Evolutionary conservation across 1,140 invertebrate genomes (phyloP), one percentile per base, ranked within the genome.

Genomic region (Camponotus vicinus): DNA sequence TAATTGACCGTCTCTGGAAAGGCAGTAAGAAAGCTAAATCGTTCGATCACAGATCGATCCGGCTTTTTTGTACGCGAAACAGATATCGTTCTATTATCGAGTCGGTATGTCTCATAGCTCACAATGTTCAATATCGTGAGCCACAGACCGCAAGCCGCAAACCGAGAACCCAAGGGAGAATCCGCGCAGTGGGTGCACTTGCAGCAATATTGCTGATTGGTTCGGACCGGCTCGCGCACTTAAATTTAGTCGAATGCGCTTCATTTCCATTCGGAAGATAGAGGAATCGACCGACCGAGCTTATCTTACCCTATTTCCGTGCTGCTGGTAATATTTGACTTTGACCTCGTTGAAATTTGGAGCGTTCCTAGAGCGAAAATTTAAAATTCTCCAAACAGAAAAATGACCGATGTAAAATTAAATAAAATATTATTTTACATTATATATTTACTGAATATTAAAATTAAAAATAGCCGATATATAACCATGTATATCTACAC

Each of bases 81-180:
- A 71, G 34, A 27, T 37, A 52, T 61, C 49, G 61, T 61, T 85
- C 76, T 69, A 85, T 85, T 76, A 83, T 73, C 21, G 79, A 79
- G 61, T 21, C 34, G 69, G 45, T 59, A 42, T 71, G 86, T 90
- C 88, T 76, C 57, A 34, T 78, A 76, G 85, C 66, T 71, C 64
- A 69, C 71, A 34, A 69, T 87, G 89, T 85, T 90, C 89, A 45
- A 89, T 90, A 90, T 83, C 80, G 79, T 49, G 55, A 76, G 45
- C 85, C 89, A 18, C 88, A 90, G 49, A 90, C 89, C 89, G 80
- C 89, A 77, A n/a, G 42, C 89, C 89, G 49, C 80, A 87, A 76
- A 89, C 88, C 88, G 85, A 89, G 78, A 59, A 66, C 79, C 45
- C 55, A 61, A 40, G 37, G 15, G 64, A n/a, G 84, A 85, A 83